Conservation (phyloP, 1,140 invertebrate species). For the Antheraea mylitta region DNA sequence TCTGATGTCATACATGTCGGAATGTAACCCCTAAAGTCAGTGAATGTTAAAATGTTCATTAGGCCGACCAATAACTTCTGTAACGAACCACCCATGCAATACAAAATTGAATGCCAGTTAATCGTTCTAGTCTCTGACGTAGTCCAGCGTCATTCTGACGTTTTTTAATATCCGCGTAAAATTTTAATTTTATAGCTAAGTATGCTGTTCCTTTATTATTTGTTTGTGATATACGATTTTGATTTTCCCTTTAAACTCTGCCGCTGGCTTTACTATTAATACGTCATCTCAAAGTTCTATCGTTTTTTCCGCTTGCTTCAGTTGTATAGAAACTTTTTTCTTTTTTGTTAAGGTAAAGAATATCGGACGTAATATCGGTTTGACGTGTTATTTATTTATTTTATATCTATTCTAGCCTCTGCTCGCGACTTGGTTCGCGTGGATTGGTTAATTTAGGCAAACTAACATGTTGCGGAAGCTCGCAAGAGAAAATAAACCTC, state of each 20-base stretch:
- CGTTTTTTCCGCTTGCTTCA: neutral
- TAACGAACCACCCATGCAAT: slow-evolving; percentile 38
- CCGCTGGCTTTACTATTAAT: neutral
- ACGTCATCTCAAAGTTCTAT: neutral
- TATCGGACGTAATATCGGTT: too few relatives aligned
- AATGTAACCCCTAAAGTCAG: slow-evolving; percentile 8
- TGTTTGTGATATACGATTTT: neutral
- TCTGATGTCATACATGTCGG: too few relatives aligned
- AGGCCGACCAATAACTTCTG: slow-evolving; percentile 33
- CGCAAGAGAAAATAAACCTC: too few relatives aligned
- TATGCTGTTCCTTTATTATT: neutral
- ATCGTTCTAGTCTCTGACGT: slow-evolving; percentile 3
- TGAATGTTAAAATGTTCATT: slow-evolving; percentile 37
- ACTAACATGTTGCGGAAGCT: too few relatives aligned
- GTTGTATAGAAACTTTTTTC: too few relatives aligned
- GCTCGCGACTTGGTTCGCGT: too few relatives aligned
- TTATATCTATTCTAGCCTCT: too few relatives aligned
- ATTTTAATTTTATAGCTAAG: neutral
- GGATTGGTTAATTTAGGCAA: too few relatives aligned
- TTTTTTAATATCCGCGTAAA: neutral
- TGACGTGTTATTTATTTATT: too few relatives aligned
- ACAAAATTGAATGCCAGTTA: slow-evolving; percentile 45
- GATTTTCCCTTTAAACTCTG: neutral
- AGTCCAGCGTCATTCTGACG: neutral
- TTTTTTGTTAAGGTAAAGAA: too few relatives aligned